Percentiles rank a stretch among this genome's conserved stretches.
Evolutionary conservation across 1,140 invertebrate species (phyloP).

Genomic region (Drosophila erecta): DNA sequence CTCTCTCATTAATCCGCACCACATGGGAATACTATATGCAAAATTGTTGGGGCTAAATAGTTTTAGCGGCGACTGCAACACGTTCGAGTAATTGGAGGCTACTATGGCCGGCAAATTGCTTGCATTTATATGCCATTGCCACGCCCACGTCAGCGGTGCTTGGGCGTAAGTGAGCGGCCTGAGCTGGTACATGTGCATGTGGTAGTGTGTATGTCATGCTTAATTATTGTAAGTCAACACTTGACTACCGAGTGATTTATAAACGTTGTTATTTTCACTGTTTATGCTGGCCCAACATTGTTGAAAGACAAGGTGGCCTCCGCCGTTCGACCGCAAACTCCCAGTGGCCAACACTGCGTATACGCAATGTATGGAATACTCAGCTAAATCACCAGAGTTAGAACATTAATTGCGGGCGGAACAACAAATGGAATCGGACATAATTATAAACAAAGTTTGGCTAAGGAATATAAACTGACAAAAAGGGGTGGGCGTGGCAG

Average conservation of each 20-base stretch:
- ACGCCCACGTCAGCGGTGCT: slow-evolving; percentile 45
- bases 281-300: slow-evolving; percentile 28
- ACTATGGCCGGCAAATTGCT: slow-evolving; percentile 32
- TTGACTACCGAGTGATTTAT: slow-evolving; percentile 67
- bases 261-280: slow-evolving; percentile 32
- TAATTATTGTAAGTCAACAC: slow-evolving; percentile 74
- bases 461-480: slow-evolving; percentile 28
- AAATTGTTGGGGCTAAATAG: slow-evolving; percentile 33
- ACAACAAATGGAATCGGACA: slow-evolving; percentile 41
- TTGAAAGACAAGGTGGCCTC: slow-evolving; percentile 51
- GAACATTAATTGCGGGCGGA: slow-evolving; percentile 36
- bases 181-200: slow-evolving; percentile 3
- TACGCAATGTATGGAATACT: slow-evolving; percentile 33
- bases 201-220: slow-evolving; percentile 39
- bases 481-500: slow-evolving; percentile 12
- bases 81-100: slow-evolving; percentile 36
- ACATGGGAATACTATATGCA: slow-evolving; percentile 22
- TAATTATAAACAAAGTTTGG: slow-evolving; percentile 68
- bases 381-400: slow-evolving; percentile 26
- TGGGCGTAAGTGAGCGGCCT: slow-evolving; percentile 33
- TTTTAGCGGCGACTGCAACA: slow-evolving; percentile 22
- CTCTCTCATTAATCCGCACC: not conserved
- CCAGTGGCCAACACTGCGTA: slow-evolving; percentile 36
- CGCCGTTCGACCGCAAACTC: not conserved
- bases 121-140: slow-evolving; percentile 44